Base-by-base conservation (phyloP, 2,888 invertebrate species). In the Drosophila kambysellisi region DNA sequence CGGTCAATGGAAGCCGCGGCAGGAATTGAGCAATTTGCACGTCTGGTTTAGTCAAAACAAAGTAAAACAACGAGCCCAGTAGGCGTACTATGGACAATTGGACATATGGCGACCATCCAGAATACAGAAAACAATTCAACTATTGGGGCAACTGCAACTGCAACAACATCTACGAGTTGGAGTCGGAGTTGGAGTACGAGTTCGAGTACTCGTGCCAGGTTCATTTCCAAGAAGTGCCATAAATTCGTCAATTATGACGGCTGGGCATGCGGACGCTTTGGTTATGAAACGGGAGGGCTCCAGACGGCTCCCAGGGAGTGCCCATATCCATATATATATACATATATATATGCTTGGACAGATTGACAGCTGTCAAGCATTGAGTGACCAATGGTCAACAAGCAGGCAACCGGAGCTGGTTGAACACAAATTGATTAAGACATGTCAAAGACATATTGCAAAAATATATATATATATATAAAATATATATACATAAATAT, bases 201-300 rank as follows among this genome's bases (percentile, higher is more conserved):
- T 39, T 2, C 51, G 56, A 52, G 48, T 65, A 54, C 30, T 37
- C 69, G 25, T 54, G 43, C 53, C 57, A 62, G 58, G 41, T 53
- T 70, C 76, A 59, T 54, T 88, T 82, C 83, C 79, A 76, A 83
- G 90, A 87, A 87, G 71, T 78, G 74, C 84, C 79, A 86, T 90
- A 87, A 87, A 90, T 90, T 90, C 90, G 78, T 90, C 87, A 87
- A 88, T 90, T 87, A 88, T 88, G 89, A 88, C 83, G 76, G 79
- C 88, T 74, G 77, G 62, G 73, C 74, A 76, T 79, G 85, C 60
- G 81, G 72, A 74, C 79, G 71, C 79, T 74, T 74, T 70, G 70
- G 71, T 66, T 69, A 70, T 58, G 57, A 41, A 39, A 25, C 60
- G 46, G 46, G 20, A n/a, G 50, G 50, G 57, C 33, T 29, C 48